phyloP scores from a whole-genome alignment of 2,888 invertebrate species.

The Cancer borealis region DNA sequence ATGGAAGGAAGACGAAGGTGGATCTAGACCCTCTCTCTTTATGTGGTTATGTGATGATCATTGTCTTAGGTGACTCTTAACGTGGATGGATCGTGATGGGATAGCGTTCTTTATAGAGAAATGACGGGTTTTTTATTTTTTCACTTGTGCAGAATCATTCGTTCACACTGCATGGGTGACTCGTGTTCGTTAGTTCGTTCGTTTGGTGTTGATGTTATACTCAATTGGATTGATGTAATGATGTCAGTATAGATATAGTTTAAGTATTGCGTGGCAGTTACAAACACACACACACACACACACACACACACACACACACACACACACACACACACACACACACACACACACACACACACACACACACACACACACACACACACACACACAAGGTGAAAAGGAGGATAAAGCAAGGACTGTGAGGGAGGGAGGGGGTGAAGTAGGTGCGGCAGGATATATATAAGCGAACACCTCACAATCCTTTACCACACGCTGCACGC shows the following conservation, averaged over 20 bases:
- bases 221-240: not conserved
- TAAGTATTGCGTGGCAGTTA: not conserved
- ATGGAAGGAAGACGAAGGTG: not conserved
- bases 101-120: not conserved
- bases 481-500: not conserved
- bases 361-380: conserved; percentile 51
- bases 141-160: conserved; percentile 8
- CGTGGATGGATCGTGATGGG: not conserved
- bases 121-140: not conserved
- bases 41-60: not conserved
- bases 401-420: not conserved
- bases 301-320: conserved; percentile 44
- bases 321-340: conserved; percentile 53
- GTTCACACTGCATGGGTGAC: not conserved
- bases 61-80: not conserved
- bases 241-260: not conserved
- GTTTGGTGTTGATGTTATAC: not conserved
- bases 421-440: not conserved
- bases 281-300: too few relatives aligned
- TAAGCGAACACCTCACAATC: not conserved
- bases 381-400: not conserved
- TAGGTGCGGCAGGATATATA: not conserved
- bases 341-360: conserved; percentile 64
- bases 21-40: not conserved
- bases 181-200: not conserved